A percentile compares a stretch with the other conserved stretches of the same genome.
Evolutionary conservation across 1,140 invertebrate genomes (phyloP).

Genomic region (Drosophila albomicans): DNA sequence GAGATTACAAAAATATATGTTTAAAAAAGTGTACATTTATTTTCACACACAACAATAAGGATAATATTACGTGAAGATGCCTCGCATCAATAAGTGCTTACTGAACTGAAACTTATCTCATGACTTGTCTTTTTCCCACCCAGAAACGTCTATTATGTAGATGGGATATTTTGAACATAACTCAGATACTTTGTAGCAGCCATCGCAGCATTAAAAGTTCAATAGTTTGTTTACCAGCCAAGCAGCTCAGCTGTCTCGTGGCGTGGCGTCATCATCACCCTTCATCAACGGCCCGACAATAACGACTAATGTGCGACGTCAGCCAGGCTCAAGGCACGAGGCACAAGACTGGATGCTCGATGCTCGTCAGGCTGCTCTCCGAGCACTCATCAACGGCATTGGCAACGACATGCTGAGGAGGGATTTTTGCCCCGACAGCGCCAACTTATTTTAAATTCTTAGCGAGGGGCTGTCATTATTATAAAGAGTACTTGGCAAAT

Average conservation of each 20-base stretch:
- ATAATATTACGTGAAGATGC: neutral
- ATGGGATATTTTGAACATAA: slow-evolving; percentile 13
- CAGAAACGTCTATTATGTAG: neutral
- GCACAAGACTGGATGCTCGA: slow-evolving; percentile 2
- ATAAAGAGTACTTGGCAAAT: slow-evolving; percentile 81
- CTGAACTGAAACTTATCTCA: slow-evolving; percentile 9
- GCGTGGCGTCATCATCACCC: slow-evolving; percentile 55
- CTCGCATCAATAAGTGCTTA: slow-evolving; percentile 25
- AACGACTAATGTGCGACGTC: slow-evolving; percentile 63
- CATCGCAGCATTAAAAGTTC: slow-evolving; percentile 61
- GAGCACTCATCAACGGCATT: slow-evolving; percentile 57
- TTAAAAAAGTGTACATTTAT: neutral
- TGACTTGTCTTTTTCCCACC: too few species aligned
- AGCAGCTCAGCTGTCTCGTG: slow-evolving; percentile 2
- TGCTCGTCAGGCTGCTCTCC: slow-evolving; percentile 38
- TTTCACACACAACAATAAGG: too few species aligned
- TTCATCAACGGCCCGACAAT: slow-evolving; percentile 49
- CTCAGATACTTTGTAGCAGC: slow-evolving; percentile 31
- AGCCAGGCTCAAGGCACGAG: slow-evolving; percentile 21
- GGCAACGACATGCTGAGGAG: slow-evolving; percentile 34
- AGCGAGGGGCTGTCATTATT: slow-evolving; percentile 68
- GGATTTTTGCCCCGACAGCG: slow-evolving; percentile 7
- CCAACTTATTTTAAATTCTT: slow-evolving; percentile 65
- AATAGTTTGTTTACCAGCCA: slow-evolving; percentile 75
- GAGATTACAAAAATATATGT: neutral